phyloP scores from a whole-genome alignment of 2,888 invertebrate genomes.

The Unio pictorum region DNA sequence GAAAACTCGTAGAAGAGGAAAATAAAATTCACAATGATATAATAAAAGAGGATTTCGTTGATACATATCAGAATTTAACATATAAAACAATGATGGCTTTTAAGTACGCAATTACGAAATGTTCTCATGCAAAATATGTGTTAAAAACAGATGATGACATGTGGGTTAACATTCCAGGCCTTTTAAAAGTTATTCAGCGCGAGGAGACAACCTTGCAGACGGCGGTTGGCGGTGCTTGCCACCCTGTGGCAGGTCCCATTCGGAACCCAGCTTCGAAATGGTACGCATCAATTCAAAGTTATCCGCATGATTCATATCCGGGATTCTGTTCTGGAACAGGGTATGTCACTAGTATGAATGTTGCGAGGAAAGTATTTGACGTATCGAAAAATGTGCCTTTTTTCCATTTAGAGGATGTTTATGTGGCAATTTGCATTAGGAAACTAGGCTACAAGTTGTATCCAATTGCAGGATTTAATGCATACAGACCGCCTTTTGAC shows the following conservation, averaged over 20 bases:
- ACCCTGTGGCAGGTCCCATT: conserved; percentile 31
- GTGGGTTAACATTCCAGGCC: conserved; percentile 41
- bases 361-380: conserved; percentile 37
- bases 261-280: conserved; percentile 49
- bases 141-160: conserved; percentile 56
- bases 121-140: conserved; percentile 29
- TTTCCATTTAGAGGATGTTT: conserved; percentile 61
- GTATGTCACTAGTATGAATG: conserved; percentile 47
- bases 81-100: conserved; percentile 42
- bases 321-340: conserved; percentile 59
- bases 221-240: conserved; percentile 41
- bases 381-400: conserved; percentile 53
- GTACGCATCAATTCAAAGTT: conserved; percentile 48
- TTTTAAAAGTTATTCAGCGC: conserved; percentile 19
- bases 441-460: conserved; percentile 35
- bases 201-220: conserved; percentile 15
- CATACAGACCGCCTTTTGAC: conserved; percentile 15
- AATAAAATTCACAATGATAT: conserved; percentile 26
- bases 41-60: conserved; percentile 38
- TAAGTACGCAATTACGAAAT: conserved; percentile 37
- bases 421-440: conserved; percentile 46
- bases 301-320: conserved; percentile 48
- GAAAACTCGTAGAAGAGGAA: conserved; percentile 16
- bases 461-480: conserved; percentile 39
- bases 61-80: conserved; percentile 35